These are phyloP conservation scores for Limnothrissa miodon DNA, from an alignment of 2,113 vertebrate genomes.

Conservation along the genomic window DNA sequence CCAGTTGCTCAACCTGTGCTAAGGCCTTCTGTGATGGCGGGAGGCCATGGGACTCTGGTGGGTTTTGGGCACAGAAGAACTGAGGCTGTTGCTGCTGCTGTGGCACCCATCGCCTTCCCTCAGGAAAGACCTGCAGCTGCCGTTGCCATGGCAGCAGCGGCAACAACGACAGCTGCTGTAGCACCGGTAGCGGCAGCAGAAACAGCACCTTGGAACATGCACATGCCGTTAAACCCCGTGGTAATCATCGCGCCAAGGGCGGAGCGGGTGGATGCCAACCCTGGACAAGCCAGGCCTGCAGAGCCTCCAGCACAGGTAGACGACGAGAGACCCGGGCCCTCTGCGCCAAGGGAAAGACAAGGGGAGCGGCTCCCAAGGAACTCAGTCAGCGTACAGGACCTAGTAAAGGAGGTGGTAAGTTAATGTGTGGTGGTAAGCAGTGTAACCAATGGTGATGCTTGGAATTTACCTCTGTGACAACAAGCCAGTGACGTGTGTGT, in stretches of 20 bases:
- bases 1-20: conserved; percentile 13
- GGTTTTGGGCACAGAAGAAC: conserved; percentile 24
- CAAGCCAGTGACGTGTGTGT: too few species aligned
- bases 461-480: too few species aligned
- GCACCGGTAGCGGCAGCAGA: background rate
- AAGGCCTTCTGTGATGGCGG: conserved; percentile 45
- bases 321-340: conserved; percentile 71
- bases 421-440: too few species aligned
- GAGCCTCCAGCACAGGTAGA: conserved; percentile 48
- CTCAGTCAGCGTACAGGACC: conserved; percentile 41
- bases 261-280: conserved; percentile 19
- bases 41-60: conserved; percentile 16
- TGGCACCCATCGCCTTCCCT: conserved; percentile 22
- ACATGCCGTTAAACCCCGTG: conserved; percentile 19
- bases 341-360: conserved; percentile 47
- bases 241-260: conserved; percentile 17
- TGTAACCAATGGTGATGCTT: background rate
- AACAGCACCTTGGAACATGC: background rate
- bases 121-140: conserved; percentile 31
- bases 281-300: conserved; percentile 33
- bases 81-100: conserved; percentile 29
- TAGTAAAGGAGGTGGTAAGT: conserved; percentile 71
- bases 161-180: background rate
- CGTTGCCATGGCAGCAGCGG: background rate
- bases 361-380: background rate